Conservation (phyloP, 2,113 vertebrate genomes). For the Dicerorhinus sumatrensis region DNA sequence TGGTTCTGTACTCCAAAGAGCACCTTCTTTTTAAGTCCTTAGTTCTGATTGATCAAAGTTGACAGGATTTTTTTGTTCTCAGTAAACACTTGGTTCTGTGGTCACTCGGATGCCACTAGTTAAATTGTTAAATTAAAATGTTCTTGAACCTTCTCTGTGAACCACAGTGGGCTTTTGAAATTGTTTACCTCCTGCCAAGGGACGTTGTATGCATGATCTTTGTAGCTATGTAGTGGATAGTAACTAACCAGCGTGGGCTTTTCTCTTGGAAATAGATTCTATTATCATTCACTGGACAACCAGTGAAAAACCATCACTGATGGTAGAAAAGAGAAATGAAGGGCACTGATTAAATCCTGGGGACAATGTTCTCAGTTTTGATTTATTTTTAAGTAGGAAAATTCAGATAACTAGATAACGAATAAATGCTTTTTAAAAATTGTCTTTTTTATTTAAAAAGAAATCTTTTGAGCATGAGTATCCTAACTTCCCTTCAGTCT, state of each 20-base stretch:
- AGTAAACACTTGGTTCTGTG: not conserved
- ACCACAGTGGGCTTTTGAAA: not conserved
- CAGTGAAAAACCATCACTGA: not conserved
- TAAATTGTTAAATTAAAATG: not conserved
- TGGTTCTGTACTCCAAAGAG: not conserved
- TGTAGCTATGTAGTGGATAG: not conserved
- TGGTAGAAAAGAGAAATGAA: not conserved
- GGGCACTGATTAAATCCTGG: not conserved
- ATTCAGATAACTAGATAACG: not conserved
- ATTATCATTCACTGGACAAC: not conserved
- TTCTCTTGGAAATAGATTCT: conserved; percentile 47
- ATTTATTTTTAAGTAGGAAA: conserved; percentile 37
- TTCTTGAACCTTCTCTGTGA: not conserved
- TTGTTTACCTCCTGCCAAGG: not conserved
- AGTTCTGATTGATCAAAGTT: not conserved
- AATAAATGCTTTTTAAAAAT: conserved; percentile 37
- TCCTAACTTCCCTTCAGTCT: not conserved
- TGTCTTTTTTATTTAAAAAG: conserved; percentile 44
- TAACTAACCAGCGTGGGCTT: not conserved
- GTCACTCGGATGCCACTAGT: not conserved
- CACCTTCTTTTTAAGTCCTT: not conserved
- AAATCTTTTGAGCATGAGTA: not conserved
- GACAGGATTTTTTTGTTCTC: not conserved
- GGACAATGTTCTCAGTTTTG: not conserved
- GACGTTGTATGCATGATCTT: not conserved